Evolutionary conservation across 2,797 vertebrate species (phyloP).

Genomic region (Falco columbarius): DNA sequence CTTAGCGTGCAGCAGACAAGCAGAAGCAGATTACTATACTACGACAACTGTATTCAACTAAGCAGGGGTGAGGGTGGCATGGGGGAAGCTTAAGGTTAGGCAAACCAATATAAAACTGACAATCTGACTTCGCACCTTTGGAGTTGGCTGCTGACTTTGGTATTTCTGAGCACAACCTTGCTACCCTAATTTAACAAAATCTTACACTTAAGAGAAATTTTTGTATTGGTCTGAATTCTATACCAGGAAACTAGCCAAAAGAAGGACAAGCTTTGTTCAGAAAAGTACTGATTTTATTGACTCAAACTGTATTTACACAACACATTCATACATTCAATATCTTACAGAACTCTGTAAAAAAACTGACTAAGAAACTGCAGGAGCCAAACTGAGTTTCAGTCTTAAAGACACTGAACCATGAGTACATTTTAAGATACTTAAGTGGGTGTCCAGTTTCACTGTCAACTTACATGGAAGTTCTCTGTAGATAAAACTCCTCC

Average conservation of each 20-base stretch:
- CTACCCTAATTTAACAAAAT: not conserved
- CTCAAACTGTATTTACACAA: constrained; percentile 80
- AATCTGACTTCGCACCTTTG: not conserved
- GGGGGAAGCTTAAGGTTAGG: not conserved
- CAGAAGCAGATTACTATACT: not conserved
- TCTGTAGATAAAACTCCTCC: not conserved
- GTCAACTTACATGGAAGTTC: not conserved
- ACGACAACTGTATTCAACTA: not conserved
- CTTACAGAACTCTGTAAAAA: constrained; percentile 76
- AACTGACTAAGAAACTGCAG: constrained; percentile 73
- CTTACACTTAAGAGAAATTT: not conserved
- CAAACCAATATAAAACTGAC: not conserved
- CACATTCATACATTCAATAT: constrained; percentile 78
- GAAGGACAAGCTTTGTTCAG: constrained; percentile 7
- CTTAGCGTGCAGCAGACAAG: not conserved
- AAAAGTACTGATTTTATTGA: constrained; percentile 77
- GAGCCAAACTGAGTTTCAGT: constrained; percentile 64
- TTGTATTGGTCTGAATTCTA: not conserved
- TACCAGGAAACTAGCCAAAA: not conserved
- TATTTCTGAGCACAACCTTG: not conserved
- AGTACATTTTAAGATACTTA: constrained; percentile 46
- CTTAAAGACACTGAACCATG: constrained; percentile 70
- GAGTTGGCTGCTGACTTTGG: not conserved
- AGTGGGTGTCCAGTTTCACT: constrained; percentile 42
- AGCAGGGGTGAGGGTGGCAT: not conserved